Conservation (phyloP, 2,888 invertebrate genomes). For the Ophion obscuratus region DNA sequence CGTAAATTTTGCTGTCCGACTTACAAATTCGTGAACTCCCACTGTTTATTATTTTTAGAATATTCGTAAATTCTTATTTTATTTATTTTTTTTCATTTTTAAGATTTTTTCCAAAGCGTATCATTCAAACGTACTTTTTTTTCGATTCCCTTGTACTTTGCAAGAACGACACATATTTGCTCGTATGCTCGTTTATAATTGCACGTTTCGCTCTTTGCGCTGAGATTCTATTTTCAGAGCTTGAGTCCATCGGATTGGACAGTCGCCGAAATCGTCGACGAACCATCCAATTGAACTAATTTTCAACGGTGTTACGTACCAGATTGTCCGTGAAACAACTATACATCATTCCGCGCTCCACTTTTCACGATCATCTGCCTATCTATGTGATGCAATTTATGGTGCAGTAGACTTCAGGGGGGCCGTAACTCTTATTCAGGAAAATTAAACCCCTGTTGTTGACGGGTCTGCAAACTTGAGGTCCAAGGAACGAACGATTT, state of each 20-base stretch:
- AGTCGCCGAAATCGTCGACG: conserved; percentile 49
- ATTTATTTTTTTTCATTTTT: conserved; percentile 6
- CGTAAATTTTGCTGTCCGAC: conserved; percentile 30
- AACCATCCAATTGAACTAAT: conserved; percentile 52
- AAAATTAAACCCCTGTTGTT: background rate
- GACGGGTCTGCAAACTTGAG: background rate
- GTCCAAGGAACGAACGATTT: background rate
- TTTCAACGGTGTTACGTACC: conserved; percentile 28
- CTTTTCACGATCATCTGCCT: conserved; percentile 19
- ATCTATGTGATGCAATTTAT: background rate
- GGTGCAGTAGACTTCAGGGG: background rate
- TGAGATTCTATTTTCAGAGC: conserved; percentile 27
- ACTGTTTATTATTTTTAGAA: conserved; percentile 42
- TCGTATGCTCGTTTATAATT: conserved; percentile 10
- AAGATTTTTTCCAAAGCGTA: background rate
- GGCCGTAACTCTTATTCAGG: background rate
- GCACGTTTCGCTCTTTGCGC: conserved; percentile 7
- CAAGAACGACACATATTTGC: background rate
- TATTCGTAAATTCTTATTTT: conserved; percentile 31
- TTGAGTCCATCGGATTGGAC: conserved; percentile 38
- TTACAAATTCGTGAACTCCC: background rate
- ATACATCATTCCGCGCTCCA: conserved; percentile 47
- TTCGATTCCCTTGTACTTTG: background rate
- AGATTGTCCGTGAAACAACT: conserved; percentile 44
- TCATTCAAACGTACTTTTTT: conserved; percentile 6